Evolutionary conservation across 2,113 vertebrate genomes (phyloP), one percentile per base, ranked within the genome.

Genomic region (Montifringilla adamsi): DNA sequence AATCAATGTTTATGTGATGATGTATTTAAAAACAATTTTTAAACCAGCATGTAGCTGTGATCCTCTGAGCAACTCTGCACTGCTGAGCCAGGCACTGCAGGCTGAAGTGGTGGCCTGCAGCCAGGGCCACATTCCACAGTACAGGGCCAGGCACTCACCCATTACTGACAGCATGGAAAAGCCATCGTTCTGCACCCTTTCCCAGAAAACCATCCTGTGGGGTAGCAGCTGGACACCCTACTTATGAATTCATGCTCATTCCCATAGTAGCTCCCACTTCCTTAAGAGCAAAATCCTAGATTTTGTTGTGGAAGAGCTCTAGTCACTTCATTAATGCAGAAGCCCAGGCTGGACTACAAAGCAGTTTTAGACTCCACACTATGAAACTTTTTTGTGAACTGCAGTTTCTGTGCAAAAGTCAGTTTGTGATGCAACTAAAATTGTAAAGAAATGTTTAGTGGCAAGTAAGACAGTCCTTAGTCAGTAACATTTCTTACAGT

Each of bases 61-160:
- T 62, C 5, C 30, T 49, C 37, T 53, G 27, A 66, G 46, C 50
- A 66, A 15, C 5, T n/a, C n/a, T 52, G 59, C 21, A 9, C 41
- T 19, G n/a, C 39, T 13, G 24, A 39, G 27, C 20, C 44, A 68
- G 35, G 58, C 3, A 4, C 19, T 37, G 37, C 37, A 60, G 70
- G 28, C n/a, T 23, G 27, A 82, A 39, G 1, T 70, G 50, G 19
- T 1, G 4, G 16, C n/a, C 16, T 81, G 23, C 35, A 74, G 68
- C 23, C 44, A 11, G 1, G 3, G 17, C 22, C 5, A 2, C 1
- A 2, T 14, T 30, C 33, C 35, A 41, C 0, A 75, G 47, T 44
- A 55, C 35, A 69, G 22, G 11, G 31, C 33, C 17, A 33, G 4
- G 2, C 30, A 20, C 23, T 37, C 31, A 7, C 6, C 41, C 49